phyloP scores from a whole-genome alignment of 2,888 invertebrate species.

The Mycalesis mineus region DNA sequence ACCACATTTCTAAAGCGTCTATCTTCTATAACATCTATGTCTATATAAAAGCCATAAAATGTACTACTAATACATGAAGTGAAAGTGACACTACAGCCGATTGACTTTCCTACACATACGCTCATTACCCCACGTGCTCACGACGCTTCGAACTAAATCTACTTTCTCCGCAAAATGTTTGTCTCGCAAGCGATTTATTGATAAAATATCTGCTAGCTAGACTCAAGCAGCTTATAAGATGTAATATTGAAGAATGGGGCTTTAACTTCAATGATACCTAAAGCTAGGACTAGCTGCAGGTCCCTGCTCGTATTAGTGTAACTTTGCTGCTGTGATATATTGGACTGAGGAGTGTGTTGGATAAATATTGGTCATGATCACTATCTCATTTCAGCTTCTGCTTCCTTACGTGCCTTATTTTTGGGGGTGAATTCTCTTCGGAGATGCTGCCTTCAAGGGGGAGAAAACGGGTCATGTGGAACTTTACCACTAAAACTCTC shows the following conservation, averaged over 20 bases:
- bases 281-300: background rate
- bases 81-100: constrained; percentile 6
- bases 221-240: background rate
- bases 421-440: too few species aligned
- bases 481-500: too few species aligned
- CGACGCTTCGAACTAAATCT: background rate
- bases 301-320: background rate
- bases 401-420: too few species aligned
- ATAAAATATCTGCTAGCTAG: background rate
- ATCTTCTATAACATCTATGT: too few species aligned
- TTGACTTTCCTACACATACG: background rate
- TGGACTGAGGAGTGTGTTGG: too few species aligned
- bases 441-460: too few species aligned
- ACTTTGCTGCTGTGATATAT: too few species aligned
- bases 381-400: too few species aligned
- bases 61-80: background rate
- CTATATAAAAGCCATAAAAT: background rate
- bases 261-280: background rate
- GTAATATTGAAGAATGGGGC: background rate
- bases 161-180: constrained; percentile 7
- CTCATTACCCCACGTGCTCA: background rate
- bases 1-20: too few species aligned
- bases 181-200: background rate
- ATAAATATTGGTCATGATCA: too few species aligned
- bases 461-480: too few species aligned